Evolutionary conservation across 1,140 invertebrate genomes (phyloP), one percentile per base, ranked within the genome.

Genomic region (Sminthurides bifidus): DNA sequence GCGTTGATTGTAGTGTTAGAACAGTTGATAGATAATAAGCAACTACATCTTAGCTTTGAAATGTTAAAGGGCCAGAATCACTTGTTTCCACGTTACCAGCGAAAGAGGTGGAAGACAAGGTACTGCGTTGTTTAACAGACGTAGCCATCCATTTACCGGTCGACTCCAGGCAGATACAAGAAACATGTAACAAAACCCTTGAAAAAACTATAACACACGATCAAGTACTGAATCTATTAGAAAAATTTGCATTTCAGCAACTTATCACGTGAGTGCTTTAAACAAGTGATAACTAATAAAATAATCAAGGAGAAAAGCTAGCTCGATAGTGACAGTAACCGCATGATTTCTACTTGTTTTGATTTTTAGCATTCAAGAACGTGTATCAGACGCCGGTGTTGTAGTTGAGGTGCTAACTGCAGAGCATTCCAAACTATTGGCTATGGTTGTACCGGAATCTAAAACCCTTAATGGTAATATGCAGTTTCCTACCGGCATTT

Each of bases 181-280:
- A 77, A 30, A 75, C 77, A 54, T 74, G 85, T 12, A 73, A 76
- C n/a, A 78, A 77, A 63, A 72, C 73, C 58, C 67, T 83, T 14
- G 76, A 77, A 51, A 72, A 76, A 52, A 70, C 78, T 68, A 74
- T 81, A 12, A 73, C 75, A 27, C 77, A 82, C 65, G 69, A 76
- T 31, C 72, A 80, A 63, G 76, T 91, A 17, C 79, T 82, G 59
- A 84, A 85, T 72, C 76, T 93, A 45, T 68, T 94, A 0, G 80
- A 87, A 61, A 94, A 93, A 70, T 84, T 94, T 74, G 81, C 87
- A 10, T 80, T 83, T 35, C 90, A 92, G 70, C 84, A 88, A 64
- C 73, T 93, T 17, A 85, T 94, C 57, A 83, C 77, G 75, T 77
- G 67, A 59, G 58, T 72, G 58, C 64, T 65, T 68, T 51, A 24